A percentile compares a stretch with the other conserved stretches of the same genome.
These are phyloP conservation scores for Drosophila equinoxialis DNA, from an alignment of 1,140 invertebrate species.

Conservation along the genomic window DNA sequence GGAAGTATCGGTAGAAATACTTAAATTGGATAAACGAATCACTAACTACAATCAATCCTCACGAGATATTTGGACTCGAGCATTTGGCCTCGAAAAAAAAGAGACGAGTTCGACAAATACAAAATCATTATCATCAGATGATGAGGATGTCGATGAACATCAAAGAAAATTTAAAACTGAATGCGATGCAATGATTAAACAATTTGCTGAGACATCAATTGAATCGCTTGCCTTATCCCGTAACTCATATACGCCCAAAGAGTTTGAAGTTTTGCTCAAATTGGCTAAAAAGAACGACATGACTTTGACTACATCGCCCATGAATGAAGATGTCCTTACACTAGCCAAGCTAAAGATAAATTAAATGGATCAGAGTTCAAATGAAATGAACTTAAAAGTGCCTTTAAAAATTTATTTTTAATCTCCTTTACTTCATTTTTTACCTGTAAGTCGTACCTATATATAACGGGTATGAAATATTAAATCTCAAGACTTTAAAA, in stretches of 20 bases:
- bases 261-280: conserved; percentile 33
- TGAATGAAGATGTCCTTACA: conserved; percentile 47
- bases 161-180: conserved; percentile 19
- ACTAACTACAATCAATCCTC: conserved; percentile 49
- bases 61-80: conserved; percentile 57
- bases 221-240: conserved; percentile 29
- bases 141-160: neutral
- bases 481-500: neutral
- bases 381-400: neutral
- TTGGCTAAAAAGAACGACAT: conserved; percentile 38
- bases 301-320: conserved; percentile 39
- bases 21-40: conserved; percentile 32
- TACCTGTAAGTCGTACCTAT: too few species aligned
- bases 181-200: conserved; percentile 31
- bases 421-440: neutral
- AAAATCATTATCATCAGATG: conserved; percentile 8
- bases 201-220: conserved; percentile 24
- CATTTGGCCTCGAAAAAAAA: conserved; percentile 20
- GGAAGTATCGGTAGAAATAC: conserved; percentile 56
- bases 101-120: neutral
- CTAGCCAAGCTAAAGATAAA: conserved; percentile 32
- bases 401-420: neutral
- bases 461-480: too few species aligned
- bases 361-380: neutral
- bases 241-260: conserved; percentile 29